Conservation (phyloP, 2,113 vertebrate genomes). For the Poecilia latipinna region DNA sequence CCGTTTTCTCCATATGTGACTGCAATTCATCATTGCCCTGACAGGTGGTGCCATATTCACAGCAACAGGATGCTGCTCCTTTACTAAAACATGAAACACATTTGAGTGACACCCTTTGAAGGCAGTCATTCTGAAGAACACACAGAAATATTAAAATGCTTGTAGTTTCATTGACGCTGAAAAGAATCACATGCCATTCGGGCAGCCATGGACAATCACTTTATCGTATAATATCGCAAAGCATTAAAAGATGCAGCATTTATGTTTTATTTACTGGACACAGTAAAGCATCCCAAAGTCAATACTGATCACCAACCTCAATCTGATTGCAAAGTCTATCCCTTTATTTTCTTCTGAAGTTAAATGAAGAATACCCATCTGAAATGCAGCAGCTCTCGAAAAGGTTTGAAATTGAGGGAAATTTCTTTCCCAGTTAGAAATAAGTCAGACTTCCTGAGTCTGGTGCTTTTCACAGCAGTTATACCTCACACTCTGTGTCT, state of each 20-base stretch:
- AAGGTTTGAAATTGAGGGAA: constrained; percentile 48
- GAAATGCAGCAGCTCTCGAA: constrained; percentile 42
- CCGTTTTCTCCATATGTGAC: background rate
- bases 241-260: constrained; percentile 8
- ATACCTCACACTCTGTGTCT: constrained; percentile 47
- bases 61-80: constrained; percentile 28
- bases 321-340: constrained; percentile 7
- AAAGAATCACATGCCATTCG: constrained; percentile 11
- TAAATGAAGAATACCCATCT: constrained; percentile 20
- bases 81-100: constrained; percentile 30
- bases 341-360: constrained; percentile 10
- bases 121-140: constrained; percentile 16
- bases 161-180: constrained; percentile 2
- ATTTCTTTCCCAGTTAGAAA: constrained; percentile 45
- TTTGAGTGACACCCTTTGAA: constrained; percentile 2
- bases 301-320: constrained; percentile 25
- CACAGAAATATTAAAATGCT: background rate
- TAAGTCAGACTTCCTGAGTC: constrained; percentile 41
- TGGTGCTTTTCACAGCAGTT: constrained; percentile 52
- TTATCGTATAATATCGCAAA: background rate
- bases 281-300: background rate
- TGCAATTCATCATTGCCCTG: constrained; percentile 16
- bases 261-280: constrained; percentile 17
- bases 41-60: constrained; percentile 62
- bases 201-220: background rate